These are phyloP conservation scores for Rhadina sibilatrix DNA, from an alignment of 2,113 vertebrate species.

Conservation along the genomic window DNA sequence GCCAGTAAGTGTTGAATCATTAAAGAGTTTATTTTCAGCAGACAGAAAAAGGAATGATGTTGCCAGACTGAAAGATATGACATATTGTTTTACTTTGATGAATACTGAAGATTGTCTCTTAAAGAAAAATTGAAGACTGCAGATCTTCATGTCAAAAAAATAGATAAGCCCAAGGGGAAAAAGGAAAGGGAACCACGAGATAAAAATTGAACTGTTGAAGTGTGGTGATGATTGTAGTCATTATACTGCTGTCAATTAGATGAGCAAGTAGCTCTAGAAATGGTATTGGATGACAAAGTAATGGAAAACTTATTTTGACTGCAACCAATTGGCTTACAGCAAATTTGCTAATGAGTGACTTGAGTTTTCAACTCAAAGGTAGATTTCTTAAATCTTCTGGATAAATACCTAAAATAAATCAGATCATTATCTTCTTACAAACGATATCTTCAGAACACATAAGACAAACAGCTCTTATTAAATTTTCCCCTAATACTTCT, in stretches of 20 bases:
- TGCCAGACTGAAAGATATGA: conserved; percentile 17
- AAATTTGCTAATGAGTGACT: neutral
- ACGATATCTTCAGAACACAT: neutral
- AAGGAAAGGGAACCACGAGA: neutral
- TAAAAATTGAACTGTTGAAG: conserved; percentile 40
- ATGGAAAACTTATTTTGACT: conserved; percentile 37
- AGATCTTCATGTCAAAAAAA: conserved; percentile 37
- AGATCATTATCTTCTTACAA: neutral
- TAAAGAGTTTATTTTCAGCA: conserved; percentile 53
- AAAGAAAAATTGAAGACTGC: neutral
- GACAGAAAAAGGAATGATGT: neutral
- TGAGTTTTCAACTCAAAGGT: neutral
- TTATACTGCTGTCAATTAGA: conserved; percentile 43
- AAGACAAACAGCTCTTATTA: fast-evolving
- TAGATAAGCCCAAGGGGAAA: conserved; percentile 4
- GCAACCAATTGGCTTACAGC: neutral
- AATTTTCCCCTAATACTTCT: neutral
- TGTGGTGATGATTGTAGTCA: neutral
- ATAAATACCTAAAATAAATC: neutral
- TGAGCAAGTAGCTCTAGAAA: conserved; percentile 30
- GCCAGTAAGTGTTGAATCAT: neutral
- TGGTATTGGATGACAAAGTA: neutral
- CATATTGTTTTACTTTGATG: conserved; percentile 37
- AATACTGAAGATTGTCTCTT: conserved; percentile 9
- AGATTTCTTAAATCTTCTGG: neutral